Evolutionary conservation across 2,888 invertebrate species (phyloP), one percentile per base, ranked within the genome.

Genomic region (Eristalis intricaria): DNA sequence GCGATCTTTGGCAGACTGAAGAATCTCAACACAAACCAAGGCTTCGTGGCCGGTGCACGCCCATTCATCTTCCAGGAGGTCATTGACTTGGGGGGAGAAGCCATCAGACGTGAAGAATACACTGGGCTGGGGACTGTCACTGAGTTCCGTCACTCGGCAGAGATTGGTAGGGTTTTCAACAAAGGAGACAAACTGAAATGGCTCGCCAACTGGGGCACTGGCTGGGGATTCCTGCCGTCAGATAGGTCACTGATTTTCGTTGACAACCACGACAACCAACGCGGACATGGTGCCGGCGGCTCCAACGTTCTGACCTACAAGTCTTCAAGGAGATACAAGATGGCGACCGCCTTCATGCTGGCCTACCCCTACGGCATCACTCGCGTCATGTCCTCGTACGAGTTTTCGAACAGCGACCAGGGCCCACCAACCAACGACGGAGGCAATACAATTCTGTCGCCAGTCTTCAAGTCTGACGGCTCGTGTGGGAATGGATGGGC

Each of bases 261-360:
- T 71, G 98, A 98, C 91, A 98, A 98, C 93, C 98, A 98, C 90
- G 98, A 98, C 92, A 97, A 97, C 91, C 98, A 98, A 92, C 94
- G 98, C 90, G 96, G 96, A 7, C 95, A 95, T 88, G 95, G 95
- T 65, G 95, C 94, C 65, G 93, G 92, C 10, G 95, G 94, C 66
- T 94, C 93, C 8, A 90, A 92, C 69, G 95, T 96, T 64, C 93
- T 97, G 7, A 97, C 96, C 2, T 95, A 96, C 92, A 96, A 96
- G 90, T 91, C 93, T 0, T 43, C 96, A 0, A 95, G 94, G 89
- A 93, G 94, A 58, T 97, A 97, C 93, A 97, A 96, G 93, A 96
- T 94, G 94, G 98, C 98, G 0, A 96, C 95, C 4, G 97, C 97
- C 0, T 98, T 98, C 92, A 97, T 96, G 95, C 94, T 99, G 92